Evolutionary conservation across 1,140 invertebrate genomes (phyloP).

Genomic region (Anthonomus grandis): DNA sequence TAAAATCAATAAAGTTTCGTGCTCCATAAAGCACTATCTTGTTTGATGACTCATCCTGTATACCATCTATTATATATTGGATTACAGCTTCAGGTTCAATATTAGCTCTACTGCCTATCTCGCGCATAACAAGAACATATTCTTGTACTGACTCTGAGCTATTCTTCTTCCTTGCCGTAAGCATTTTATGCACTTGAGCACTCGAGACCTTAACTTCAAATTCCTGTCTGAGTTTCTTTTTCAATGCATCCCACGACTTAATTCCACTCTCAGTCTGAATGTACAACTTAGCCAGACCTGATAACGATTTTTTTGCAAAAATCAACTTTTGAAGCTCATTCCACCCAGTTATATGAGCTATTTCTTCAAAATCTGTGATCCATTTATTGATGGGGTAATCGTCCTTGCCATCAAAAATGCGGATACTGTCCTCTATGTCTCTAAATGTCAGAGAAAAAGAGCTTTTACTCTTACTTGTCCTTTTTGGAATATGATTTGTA

Average conservation of each 20-base stretch:
- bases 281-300: constrained; percentile 30
- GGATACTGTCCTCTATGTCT: constrained; percentile 30
- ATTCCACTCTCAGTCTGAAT: constrained; percentile 16
- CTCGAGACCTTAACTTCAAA: neutral
- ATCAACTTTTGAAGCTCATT: constrained; percentile 34
- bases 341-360: constrained; percentile 23
- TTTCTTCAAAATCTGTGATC: constrained; percentile 37
- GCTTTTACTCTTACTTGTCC: neutral
- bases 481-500: no score
- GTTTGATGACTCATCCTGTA: constrained; percentile 14
- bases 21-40: constrained; percentile 25
- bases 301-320: constrained; percentile 32
- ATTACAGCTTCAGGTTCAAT: constrained; percentile 31
- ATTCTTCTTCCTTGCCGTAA: neutral
- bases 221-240: neutral
- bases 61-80: constrained; percentile 37
- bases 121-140: constrained; percentile 33
- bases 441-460: constrained; percentile 25
- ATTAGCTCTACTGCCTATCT: constrained; percentile 32
- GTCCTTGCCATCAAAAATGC: constrained; percentile 25
- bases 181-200: neutral
- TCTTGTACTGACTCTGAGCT: constrained; percentile 17
- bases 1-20: constrained; percentile 18
- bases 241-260: neutral
- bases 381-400: constrained; percentile 25